phyloP scores from a whole-genome alignment of 2,797 vertebrate species.

The Heterohyrax brucei region DNA sequence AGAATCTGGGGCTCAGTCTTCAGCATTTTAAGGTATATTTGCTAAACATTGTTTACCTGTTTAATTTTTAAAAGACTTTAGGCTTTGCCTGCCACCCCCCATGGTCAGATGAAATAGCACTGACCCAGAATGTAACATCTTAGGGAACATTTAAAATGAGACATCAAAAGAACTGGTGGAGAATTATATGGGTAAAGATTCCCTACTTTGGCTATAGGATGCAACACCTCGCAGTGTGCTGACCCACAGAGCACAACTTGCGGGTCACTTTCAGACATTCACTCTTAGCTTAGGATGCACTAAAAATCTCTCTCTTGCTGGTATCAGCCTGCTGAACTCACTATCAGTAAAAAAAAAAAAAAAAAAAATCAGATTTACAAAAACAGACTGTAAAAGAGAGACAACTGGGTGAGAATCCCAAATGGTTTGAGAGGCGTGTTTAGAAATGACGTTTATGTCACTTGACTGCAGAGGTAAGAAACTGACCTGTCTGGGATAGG shows the following conservation, averaged over 20 bases:
- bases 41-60: background rate
- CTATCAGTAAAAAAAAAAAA: background rate
- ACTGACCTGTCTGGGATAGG: fast-evolving
- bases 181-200: background rate
- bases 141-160: background rate
- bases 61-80: background rate
- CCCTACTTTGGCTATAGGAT: background rate
- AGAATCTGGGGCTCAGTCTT: background rate
- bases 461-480: background rate
- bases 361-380: background rate
- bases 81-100: background rate
- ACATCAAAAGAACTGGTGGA: background rate
- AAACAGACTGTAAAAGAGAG: background rate
- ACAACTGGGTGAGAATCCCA: background rate
- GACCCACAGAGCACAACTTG: fast-evolving
- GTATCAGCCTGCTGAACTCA: background rate
- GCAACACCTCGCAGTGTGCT: fast-evolving
- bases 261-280: background rate
- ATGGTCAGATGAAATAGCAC: background rate
- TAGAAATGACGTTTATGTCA: background rate
- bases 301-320: background rate
- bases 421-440: background rate
- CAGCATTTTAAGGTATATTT: background rate
- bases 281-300: too few species aligned
- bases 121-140: background rate